These are phyloP conservation scores for Spondyliosoma cantharus DNA, from an alignment of 2,797 vertebrate genomes.

Conservation along the genomic window DNA sequence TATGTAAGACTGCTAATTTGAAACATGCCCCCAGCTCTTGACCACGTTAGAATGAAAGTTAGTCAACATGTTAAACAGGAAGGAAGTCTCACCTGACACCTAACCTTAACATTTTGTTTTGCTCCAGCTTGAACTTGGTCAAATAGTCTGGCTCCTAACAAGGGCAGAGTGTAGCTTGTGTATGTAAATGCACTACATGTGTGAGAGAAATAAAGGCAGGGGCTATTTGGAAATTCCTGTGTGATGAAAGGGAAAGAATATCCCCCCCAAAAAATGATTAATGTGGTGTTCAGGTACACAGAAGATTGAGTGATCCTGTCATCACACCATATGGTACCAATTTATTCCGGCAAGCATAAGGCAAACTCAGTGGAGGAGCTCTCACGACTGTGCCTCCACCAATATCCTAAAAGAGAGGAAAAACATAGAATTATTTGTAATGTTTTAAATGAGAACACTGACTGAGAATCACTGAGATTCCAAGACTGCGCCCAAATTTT, in stretches of 20 bases:
- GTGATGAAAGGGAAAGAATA: conserved; percentile 88
- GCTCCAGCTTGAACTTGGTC: conserved; percentile 79
- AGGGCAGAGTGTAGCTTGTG: conserved; percentile 76
- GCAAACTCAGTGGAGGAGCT: conserved; percentile 82
- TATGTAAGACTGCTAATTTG: conserved; percentile 30
- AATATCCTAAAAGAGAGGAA: conserved; percentile 47
- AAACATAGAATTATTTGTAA: conserved; percentile 3
- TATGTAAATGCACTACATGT: conserved; percentile 85
- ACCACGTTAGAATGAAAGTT: conserved; percentile 61
- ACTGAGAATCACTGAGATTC: too few relatives aligned
- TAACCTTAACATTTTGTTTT: conserved; percentile 81
- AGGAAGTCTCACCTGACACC: conserved; percentile 79
- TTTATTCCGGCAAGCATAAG: conserved; percentile 86
- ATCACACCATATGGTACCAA: conserved; percentile 88
- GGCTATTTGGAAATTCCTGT: conserved; percentile 85
- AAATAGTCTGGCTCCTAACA: conserved; percentile 79
- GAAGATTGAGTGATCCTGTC: conserved; percentile 90
- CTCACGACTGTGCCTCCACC: conserved; percentile 71
- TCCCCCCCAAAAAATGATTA: conserved; percentile 87
- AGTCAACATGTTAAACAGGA: conserved; percentile 74
- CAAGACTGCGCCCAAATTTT: conserved; percentile 13
- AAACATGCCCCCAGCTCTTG: conserved; percentile 41
- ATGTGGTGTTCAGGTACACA: conserved; percentile 88
- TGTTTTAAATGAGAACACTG: conserved; percentile 32
- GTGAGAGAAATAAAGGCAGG: conserved; percentile 82